Conservation (phyloP, 2,797 vertebrate genomes). For the Nannoperca australis region DNA sequence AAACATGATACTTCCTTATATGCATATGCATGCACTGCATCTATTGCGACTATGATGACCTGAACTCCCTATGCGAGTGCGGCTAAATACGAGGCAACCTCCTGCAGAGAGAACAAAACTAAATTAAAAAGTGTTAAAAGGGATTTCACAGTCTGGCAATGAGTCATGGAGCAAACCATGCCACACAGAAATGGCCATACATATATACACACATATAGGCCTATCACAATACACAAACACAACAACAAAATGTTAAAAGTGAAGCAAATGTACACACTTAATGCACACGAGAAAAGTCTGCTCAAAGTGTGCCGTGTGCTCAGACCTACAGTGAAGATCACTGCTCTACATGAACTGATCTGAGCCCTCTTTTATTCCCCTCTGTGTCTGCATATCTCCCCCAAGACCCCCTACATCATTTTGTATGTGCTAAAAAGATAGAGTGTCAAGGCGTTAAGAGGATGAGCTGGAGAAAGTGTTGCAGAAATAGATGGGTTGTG, state of each 20-base stretch:
- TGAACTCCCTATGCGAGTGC: neutral
- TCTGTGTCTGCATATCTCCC: slow-evolving; percentile 57
- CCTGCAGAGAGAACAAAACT: slow-evolving; percentile 35
- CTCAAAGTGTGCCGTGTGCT: too few relatives aligned
- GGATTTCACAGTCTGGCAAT: slow-evolving; percentile 56
- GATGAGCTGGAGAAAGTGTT: slow-evolving; percentile 77
- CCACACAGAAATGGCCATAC: neutral
- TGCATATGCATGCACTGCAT: slow-evolving; percentile 1
- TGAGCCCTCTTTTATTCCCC: slow-evolving; percentile 43
- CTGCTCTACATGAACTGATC: slow-evolving; percentile 43
- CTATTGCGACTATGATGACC: neutral
- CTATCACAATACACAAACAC: slow-evolving; percentile 5
- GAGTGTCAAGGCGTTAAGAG: slow-evolving; percentile 75
- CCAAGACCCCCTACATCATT: slow-evolving; percentile 67
- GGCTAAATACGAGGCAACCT: slow-evolving; percentile 24
- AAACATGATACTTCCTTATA: neutral
- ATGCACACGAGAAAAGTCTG: neutral
- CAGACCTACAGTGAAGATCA: slow-evolving; percentile 19
- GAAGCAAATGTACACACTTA: slow-evolving; percentile 1
- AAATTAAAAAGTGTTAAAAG: slow-evolving; percentile 63
- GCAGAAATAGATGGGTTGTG: slow-evolving; percentile 80
- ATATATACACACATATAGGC: neutral
- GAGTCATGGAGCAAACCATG: slow-evolving; percentile 33
- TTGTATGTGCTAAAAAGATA: slow-evolving; percentile 77
- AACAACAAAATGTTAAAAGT: slow-evolving; percentile 3